phyloP scores from a whole-genome alignment of 37 sponge, comb jelly and placozoan genomes.

The Lycopodina hypogea region DNA sequence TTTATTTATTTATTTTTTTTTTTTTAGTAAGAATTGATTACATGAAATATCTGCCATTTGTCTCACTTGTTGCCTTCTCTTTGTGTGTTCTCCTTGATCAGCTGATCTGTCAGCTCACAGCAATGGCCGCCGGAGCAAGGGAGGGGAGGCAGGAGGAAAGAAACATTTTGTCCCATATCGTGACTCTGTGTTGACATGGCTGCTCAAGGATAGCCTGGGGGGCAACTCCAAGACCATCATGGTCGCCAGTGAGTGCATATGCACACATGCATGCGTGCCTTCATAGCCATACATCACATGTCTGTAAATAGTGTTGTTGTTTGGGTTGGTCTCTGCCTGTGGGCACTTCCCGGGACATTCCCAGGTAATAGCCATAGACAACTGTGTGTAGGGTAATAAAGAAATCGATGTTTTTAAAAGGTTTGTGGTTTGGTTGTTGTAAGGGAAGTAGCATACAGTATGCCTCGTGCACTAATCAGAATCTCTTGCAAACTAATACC shows the following conservation, averaged over 20 bases:
- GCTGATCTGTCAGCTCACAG: conserved; percentile 64
- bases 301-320: neutral
- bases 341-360: no score
- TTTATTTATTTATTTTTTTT: no score
- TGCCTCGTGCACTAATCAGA: no score
- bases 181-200: conserved; percentile 89
- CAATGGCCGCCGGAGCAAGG: neutral
- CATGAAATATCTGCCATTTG: neutral
- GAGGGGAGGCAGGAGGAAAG: neutral
- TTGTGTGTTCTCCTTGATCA: neutral
- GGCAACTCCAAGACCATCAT: conserved; percentile 91
- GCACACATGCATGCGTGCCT: neutral
- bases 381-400: no score
- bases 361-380: neutral
- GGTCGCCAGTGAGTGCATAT: conserved; percentile 71
- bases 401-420: no score
- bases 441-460: no score
- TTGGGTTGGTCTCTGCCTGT: neutral
- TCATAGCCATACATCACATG: neutral
- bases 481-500: no score
- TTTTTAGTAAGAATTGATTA: no score
- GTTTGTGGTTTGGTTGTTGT: no score
- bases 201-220: conserved; percentile 88
- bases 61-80: no score
- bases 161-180: conserved; percentile 78